Evolutionary conservation across 2,888 invertebrate species (phyloP), one percentile per base, ranked within the genome.

Genomic region (Griposia aprilina): DNA sequence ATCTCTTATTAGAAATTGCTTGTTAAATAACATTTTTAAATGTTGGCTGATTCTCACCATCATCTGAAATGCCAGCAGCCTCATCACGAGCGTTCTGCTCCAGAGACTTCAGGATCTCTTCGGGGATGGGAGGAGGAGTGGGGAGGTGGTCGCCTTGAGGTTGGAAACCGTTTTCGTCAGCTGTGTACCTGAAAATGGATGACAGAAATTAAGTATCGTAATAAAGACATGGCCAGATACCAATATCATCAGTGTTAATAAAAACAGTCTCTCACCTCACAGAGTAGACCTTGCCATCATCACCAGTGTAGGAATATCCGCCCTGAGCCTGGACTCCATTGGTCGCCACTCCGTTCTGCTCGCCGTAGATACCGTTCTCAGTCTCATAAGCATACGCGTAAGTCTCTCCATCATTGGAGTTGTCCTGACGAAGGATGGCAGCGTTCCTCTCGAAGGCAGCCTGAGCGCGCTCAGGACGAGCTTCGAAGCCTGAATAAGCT

Each of bases 31-130:
- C 1, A 52, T 41, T 45, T 86, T 23, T 36, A 6, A 65, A 36
- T 26, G 1, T 36, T 48, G 3, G 17, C 0, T 8, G 1, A 10
- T 13, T 45, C 85, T 84, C 87, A 96, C 97, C 97, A 89, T 96
- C 96, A 73, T 96, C 96, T 74, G 90, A 95, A 73, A 96, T 95
- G 7, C 96, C 97, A 81, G 95, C 94, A 8, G 96, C 96, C 80
- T 96, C 96, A 72, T 96, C 96, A 10, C 94, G 93, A 0, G 96
- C 96, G 78, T 96, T 97, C 88, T 95, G 94, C 77, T 96, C 96
- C 80, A 96, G 79, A 78, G 96, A 93, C 84, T 92, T 93, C 79
- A 95, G 89, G 81, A 96, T 96, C 84, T 96, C 96, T 86, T 94
- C 94, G 1, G 97, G 97, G 7, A 96, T 88, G 0, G 96, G 96